These are phyloP conservation scores for Nephrotoma appendiculata DNA, from an alignment of 2,888 invertebrate species.

Conservation along the genomic window DNA sequence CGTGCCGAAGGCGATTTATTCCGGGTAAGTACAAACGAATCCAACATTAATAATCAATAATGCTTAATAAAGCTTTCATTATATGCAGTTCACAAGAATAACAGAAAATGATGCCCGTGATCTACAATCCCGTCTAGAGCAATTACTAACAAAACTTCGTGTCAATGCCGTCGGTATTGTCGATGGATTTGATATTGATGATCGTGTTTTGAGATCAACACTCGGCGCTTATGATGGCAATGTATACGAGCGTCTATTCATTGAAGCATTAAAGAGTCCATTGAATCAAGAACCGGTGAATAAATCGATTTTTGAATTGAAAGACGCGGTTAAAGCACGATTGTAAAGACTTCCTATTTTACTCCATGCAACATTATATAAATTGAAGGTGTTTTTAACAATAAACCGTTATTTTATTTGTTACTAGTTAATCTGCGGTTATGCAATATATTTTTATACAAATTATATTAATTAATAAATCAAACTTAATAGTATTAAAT, in stretches of 20 bases:
- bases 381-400: no score
- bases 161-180: conserved; percentile 83
- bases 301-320: not conserved
- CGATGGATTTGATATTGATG: conserved; percentile 78
- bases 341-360: not conserved
- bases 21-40: conserved; percentile 39
- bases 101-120: conserved; percentile 25
- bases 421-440: no score
- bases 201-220: conserved; percentile 59
- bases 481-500: no score
- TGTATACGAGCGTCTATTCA: conserved; percentile 67
- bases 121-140: conserved; percentile 55
- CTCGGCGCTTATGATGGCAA: conserved; percentile 72
- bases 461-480: no score
- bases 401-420: no score
- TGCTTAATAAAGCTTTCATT: not conserved
- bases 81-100: conserved; percentile 24
- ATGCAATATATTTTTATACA: no score
- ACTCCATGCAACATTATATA: no score
- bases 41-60: not conserved
- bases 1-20: conserved; percentile 64
- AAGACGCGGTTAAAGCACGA: not conserved
- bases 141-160: conserved; percentile 52
- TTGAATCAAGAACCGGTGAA: conserved; percentile 42
- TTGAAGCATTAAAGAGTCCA: conserved; percentile 66